phyloP scores from a whole-genome alignment of 1,140 invertebrate species.

The Achatina immaculata region DNA sequence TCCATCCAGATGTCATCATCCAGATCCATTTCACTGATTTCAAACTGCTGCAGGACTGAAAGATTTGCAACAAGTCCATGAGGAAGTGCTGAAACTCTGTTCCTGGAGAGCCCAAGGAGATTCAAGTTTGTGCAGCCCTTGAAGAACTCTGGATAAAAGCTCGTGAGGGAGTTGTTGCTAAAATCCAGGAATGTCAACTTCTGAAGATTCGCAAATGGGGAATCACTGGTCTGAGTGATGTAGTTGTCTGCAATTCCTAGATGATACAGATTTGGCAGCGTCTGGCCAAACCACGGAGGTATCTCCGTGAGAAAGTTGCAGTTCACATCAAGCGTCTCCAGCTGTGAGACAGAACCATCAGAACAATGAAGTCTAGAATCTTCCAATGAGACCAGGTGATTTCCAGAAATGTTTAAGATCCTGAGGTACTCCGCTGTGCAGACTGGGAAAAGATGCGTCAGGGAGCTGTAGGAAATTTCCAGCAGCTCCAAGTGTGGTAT shows the following conservation, averaged over 20 bases:
- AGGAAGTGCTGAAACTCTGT: constrained; percentile 32
- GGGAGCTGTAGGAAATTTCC: constrained; percentile 38
- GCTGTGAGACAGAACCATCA: neutral
- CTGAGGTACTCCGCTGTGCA: constrained; percentile 33
- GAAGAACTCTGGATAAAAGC: constrained; percentile 10
- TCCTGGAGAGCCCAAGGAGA: constrained; percentile 36
- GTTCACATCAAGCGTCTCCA: constrained; percentile 44
- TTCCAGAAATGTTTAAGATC: constrained; percentile 40
- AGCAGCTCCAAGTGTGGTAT: constrained; percentile 34
- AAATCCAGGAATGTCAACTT: constrained; percentile 43
- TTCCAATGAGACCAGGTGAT: constrained; percentile 34
- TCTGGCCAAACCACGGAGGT: constrained; percentile 28
- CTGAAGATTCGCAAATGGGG: constrained; percentile 21
- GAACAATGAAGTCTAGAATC: constrained; percentile 38
- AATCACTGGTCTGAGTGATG: constrained; percentile 21
- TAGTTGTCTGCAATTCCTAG: constrained; percentile 43
- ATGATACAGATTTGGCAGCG: constrained; percentile 40
- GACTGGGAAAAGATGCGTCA: constrained; percentile 36
- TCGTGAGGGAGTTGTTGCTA: constrained; percentile 36
- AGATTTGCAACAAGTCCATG: constrained; percentile 19
- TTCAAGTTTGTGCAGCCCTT: constrained; percentile 35
- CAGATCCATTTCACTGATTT: constrained; percentile 39
- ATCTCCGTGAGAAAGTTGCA: constrained; percentile 38
- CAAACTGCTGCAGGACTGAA: constrained; percentile 25
- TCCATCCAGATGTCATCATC: constrained; percentile 42